A percentile compares a stretch with the other conserved stretches of the same genome.
phyloP scores from a whole-genome alignment of 2,797 vertebrate genomes.

The Phoebastria nigripes region DNA sequence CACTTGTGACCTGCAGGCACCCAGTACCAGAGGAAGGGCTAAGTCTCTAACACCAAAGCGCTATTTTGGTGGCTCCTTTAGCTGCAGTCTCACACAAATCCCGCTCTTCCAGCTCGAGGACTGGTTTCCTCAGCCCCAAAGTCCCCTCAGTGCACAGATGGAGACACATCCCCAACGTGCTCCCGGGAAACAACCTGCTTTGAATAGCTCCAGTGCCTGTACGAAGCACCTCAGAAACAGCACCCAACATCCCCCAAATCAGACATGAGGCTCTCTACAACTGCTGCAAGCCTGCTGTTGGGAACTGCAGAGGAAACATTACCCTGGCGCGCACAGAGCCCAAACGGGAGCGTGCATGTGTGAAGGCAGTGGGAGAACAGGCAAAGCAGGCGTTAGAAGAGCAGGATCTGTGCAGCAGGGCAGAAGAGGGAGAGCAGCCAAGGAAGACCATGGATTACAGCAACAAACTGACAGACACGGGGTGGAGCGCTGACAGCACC shows the following conservation, averaged over 20 bases:
- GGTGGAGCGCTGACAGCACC: fast-evolving
- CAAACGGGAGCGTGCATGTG: fast-evolving
- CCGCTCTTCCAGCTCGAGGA: background rate
- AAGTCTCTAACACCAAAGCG: background rate
- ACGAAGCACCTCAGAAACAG: background rate
- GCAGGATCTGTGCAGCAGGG: background rate
- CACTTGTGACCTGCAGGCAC: fast-evolving
- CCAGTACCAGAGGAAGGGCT: background rate
- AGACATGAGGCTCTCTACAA: background rate
- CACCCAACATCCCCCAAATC: background rate
- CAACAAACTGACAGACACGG: background rate
- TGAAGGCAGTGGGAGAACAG: background rate
- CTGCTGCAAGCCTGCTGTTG: background rate
- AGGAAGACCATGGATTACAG: background rate
- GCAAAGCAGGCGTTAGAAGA: background rate
- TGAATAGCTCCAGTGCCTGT: background rate
- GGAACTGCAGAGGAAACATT: fast-evolving
- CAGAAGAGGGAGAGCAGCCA: background rate
- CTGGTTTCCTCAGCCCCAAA: background rate
- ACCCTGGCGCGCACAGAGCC: fast-evolving
- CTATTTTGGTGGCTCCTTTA: background rate
- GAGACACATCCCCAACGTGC: fast-evolving
- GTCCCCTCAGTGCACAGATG: background rate
- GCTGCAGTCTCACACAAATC: background rate
- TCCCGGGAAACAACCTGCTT: background rate